Evolutionary conservation across 2,797 vertebrate genomes (phyloP), one percentile per base, ranked within the genome.

Genomic region (Mormyrus proboscirostris): DNA sequence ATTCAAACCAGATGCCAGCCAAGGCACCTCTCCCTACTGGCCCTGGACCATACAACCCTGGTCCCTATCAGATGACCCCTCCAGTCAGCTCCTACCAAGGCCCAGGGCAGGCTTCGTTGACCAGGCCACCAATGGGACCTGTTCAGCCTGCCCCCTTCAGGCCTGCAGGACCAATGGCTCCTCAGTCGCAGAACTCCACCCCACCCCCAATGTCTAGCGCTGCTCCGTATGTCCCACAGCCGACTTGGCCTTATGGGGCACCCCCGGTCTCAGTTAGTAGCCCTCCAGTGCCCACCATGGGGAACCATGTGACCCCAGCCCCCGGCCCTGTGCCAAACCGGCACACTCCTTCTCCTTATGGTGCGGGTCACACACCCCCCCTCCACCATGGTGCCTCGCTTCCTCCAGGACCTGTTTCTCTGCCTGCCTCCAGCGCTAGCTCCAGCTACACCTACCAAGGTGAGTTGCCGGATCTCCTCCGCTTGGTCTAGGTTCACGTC

Each of bases 361-460:
- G 91, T 86, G 90, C 92, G 2, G 93, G 95, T 91, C 94, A 94
- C 88, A 93, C 95, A 90, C 91, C 94, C 38, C 92, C 94, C 12
- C 90, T 91, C 92, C 94, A 96, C 7, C 96, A 96, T 0, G 96
- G 94, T 91, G 91, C 93, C 85, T 87, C 90, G 0, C 93, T 91
- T 0, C 90, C 92, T 10, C 89, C 87, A 47, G 94, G 94, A 92
- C 95, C 82, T 22, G 9, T 51, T 29, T 14, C 95, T 86, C 93
- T 94, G 8, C 95, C 82, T 25, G 47, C 49, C 82, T 85, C 82
- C 47, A 85, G 47, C 10, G 1, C 96, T 92, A 94, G 95, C 50
- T 97, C 97, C 84, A 97, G 94, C 94, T 96, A 96, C 88, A 90
- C 92, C 91, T 97, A 96, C 89, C 94, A 96, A 97, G 98, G 98